Evolutionary conservation across 2,888 invertebrate species (phyloP), one percentile per base, ranked within the genome.

Genomic region (Steinernema scapterisci): DNA sequence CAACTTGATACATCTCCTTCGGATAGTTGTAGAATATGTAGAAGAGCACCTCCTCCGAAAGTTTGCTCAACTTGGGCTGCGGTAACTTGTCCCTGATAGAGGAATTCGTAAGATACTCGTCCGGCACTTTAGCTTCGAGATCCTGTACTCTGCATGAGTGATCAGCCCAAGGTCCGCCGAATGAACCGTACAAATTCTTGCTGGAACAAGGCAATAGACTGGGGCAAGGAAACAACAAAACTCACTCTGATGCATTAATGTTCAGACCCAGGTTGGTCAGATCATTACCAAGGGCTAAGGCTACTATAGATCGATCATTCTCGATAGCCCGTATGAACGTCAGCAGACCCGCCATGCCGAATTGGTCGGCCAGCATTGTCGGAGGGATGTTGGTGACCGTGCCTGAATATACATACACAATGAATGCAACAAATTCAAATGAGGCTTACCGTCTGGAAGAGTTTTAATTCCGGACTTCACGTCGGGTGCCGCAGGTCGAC

Each of bases 11-110:
- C 86, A 95, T 93, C 91, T 99, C 97, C 86, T 97, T 96, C 88
- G 95, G 94, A 90, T 95, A 97, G 91, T 95, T 97, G 91, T 99
- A 99, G 91, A 97, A 99, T 90, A 99, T 92, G 91, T 95, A 99
- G 91, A 99, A 99, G 87, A 99, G 92, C 88, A 97, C 92, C 90
- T 99, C 97, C 90, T 99, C 99, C 38, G 83, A 80, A 13, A 84
- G 95, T 90, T 96, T 93, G 91, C 93, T 94, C 89, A 97, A 91
- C 90, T 95, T 94, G 89, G 99, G 92, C 86, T 95, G 93, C 85
- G 97, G 95, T 89, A 90, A 88, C 86, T 90, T 89, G 45, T 90
- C 90, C 91, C 92, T 91, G 90, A 99, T 97, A 88, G 93, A 92
- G 85, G 94, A 92, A 89, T 97, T 97, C 89, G 97, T 96, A 90